phyloP scores from a whole-genome alignment of 2,888 invertebrate genomes.

The Drosophila pullipes region DNA sequence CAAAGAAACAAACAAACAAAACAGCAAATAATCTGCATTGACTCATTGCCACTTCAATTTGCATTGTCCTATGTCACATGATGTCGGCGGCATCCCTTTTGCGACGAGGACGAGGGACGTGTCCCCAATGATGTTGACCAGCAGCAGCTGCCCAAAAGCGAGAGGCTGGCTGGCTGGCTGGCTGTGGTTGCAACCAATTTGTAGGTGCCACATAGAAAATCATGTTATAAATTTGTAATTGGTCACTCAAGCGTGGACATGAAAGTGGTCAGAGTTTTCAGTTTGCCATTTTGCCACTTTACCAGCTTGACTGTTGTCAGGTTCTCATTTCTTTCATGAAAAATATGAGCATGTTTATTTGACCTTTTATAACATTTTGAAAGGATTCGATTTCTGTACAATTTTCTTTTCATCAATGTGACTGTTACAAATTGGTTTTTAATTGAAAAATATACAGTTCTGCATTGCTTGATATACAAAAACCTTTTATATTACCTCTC shows the following conservation, averaged over 20 bases:
- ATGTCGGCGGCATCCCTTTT: constrained; percentile 10
- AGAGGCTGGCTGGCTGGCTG: background rate
- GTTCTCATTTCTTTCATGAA: background rate
- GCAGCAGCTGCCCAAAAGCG: constrained; percentile 4
- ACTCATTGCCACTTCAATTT: constrained; percentile 68
- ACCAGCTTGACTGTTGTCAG: background rate
- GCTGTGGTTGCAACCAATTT: constrained; percentile 23
- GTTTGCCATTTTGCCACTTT: constrained; percentile 13
- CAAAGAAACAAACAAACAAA: background rate
- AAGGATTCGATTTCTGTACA: background rate
- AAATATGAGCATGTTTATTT: background rate
- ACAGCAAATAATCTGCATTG: constrained; percentile 23
- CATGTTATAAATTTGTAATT: constrained; percentile 72
- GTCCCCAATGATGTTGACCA: constrained; percentile 41
- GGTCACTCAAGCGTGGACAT: constrained; percentile 57
- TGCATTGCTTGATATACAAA: background rate
- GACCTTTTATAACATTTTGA: background rate
- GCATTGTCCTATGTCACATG: constrained; percentile 46
- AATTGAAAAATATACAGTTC: background rate
- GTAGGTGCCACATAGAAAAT: constrained; percentile 59
- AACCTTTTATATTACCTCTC: background rate
- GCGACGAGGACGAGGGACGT: constrained; percentile 9
- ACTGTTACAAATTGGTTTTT: background rate
- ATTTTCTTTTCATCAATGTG: background rate
- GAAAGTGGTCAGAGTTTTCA: constrained; percentile 28